Evolutionary conservation across 2,797 vertebrate genomes (phyloP), one percentile per base, ranked within the genome.

Genomic region (Heterohyrax brucei): DNA sequence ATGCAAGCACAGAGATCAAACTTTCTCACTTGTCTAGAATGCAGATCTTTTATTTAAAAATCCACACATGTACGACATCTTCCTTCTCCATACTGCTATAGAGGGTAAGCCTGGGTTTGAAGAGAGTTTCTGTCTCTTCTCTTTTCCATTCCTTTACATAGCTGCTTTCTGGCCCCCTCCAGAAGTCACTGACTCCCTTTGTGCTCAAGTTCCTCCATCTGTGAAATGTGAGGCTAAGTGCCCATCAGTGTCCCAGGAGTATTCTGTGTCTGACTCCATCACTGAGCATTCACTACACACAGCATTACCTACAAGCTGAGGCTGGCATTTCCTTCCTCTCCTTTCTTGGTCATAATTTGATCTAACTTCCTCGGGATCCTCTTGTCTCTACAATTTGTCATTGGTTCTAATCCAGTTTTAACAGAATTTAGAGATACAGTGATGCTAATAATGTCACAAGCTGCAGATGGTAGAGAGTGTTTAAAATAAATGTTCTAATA

Each of bases 281-380:
- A 91, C 56, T 93, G 83, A 95, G 88, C 56, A 48, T 62, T 91
- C 80, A 84, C 97, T 95, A 3, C 87, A 68, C 62, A 1, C 10
- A 88, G 61, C 94, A 87, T 97, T 97, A 96, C 95, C 96, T 94
- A 85, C 85, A 95, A 46, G 89, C 82, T 16, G 72, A 95, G 50
- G 70, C 75, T 95, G 95, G 83, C 96, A 91, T 92, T 97, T 98
- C 91, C 96, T 98, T 97, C 92, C 96, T 95, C 92, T 95, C 92
- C 94, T 95, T 92, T 94, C 94, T 97, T 90, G 53, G 94, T 95
- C 93, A 97, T 95, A 92, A 91, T 94, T 97, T 88, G 89, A 96
- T 95, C 92, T 73, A 91, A 93, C 95, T 96, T 97, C 94, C 75
- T 96, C 86, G 61, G 93, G 82, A 96, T 86, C 9, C 87, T 94